Base-by-base conservation (phyloP, 23 tunicate genomes). In the Diplosoma virens region DNA sequence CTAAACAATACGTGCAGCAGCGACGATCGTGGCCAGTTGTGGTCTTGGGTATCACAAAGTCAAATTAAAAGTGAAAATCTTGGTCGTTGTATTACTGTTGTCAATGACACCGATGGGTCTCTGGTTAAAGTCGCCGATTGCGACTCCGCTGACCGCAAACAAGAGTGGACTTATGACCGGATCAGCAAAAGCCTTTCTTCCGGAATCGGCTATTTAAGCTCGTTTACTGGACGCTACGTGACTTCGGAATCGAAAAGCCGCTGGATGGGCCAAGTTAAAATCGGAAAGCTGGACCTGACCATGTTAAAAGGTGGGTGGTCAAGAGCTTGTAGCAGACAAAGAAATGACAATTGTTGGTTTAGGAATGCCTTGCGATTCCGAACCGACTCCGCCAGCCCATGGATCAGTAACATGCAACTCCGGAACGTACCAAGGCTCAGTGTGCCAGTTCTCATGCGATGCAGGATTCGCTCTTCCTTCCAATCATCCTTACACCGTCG, bases 21-120 rank as follows among this genome's bases (percentile, higher is more conserved):
- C 52, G 20, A 75, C n/a, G n/a, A 84, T 58, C 17, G n/a, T 0
- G 32, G 71, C 0, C 97, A 90, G 33, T 58, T 30, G 5, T 90
- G 97, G 97, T 59, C 47, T 11, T 90, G 90, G 90, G 89, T 84
- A 36, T 79, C 90, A 17, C 75, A 55, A 61, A 63, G 86, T 25
- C 60, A 47, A 47, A 37, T 90, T 29, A 79, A 47, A 46, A 90
- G 78, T 71, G 50, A 60, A 37, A 25, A 25, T 31, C 79, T 73
- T 16, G 66, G 79, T 25, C 89, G 84, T 37, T 90, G 97, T 66
- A 54, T 90, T 11, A 66, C 71, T 0, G 71, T 64, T 0, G 29
- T n/a, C 64, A 33, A 65, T 31, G 56, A 73, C 30, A 33, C 34
- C 1, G 28, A 35, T 3, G 76, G 66, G 6, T 67, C 82, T 0